Percentiles rank a stretch among this genome's conserved stretches.
phyloP scores from a whole-genome alignment of 1,140 invertebrate species.

The Centruroides sculpturatus region DNA sequence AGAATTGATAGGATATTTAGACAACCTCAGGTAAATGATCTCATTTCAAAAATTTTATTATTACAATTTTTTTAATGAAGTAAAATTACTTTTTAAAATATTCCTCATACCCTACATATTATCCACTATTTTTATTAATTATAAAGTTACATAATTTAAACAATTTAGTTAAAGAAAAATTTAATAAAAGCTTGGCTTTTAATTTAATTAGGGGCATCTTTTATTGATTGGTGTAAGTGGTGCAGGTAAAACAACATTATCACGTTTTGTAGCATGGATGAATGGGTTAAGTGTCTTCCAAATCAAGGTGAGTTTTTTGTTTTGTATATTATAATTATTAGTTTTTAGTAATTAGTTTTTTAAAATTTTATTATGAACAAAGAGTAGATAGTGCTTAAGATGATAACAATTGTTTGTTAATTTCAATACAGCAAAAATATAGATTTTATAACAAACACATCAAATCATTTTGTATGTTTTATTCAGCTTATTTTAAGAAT shows the following conservation, averaged over 20 bases:
- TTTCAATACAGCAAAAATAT: not conserved
- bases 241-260: conserved; percentile 96
- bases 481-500: too few relatives aligned
- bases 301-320: conserved; percentile 50
- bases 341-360: not conserved
- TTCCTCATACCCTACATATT: not conserved
- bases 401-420: not conserved
- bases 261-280: conserved; percentile 99
- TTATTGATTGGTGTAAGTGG: conserved; percentile 94
- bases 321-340: not conserved
- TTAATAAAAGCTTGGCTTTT: not conserved
- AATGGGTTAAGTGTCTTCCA: conserved; percentile 97
- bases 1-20: conserved; percentile 97
- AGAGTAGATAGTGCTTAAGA: not conserved
- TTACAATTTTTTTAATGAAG: not conserved
- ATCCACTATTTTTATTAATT: not conserved
- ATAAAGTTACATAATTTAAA: not conserved
- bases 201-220: conserved; percentile 52
- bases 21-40: conserved; percentile 59
- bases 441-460: too few relatives aligned
- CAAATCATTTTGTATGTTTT: too few relatives aligned
- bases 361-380: not conserved
- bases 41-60: too few relatives aligned
- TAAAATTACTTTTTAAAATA: not conserved
- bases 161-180: too few relatives aligned